A percentile compares a stretch with the other conserved stretches of the same genome.
phyloP scores from a whole-genome alignment of 92 coral and sea anemone genomes.

The Bergia sp. region DNA sequence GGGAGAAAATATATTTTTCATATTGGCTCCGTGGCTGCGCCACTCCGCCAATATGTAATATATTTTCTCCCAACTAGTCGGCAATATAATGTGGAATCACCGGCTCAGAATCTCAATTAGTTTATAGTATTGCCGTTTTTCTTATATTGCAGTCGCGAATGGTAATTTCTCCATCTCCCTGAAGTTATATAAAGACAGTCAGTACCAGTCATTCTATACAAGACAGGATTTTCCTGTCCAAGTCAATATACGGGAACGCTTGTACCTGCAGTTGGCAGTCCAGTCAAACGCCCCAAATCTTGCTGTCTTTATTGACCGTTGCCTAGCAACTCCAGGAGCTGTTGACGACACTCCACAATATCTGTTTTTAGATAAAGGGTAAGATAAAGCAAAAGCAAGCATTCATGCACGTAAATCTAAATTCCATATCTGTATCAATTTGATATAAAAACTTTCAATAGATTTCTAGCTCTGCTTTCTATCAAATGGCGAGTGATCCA shows the following conservation, averaged over 20 bases:
- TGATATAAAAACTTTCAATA: too few relatives aligned
- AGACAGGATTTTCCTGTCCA: neutral
- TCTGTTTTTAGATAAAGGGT: slow-evolving; percentile 12
- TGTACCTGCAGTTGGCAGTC: neutral
- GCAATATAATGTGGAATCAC: too few relatives aligned
- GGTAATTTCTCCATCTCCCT: neutral
- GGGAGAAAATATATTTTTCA: too few relatives aligned
- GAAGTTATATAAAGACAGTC: neutral
- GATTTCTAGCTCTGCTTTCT: too few relatives aligned
- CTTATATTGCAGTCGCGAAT: neutral
- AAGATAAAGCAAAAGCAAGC: neutral
- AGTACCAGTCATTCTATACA: neutral
- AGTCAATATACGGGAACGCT: neutral
- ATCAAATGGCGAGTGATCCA: too few relatives aligned
- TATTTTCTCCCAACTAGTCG: too few relatives aligned
- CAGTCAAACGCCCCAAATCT: neutral
- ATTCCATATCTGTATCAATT: too few relatives aligned
- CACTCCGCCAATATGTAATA: too few relatives aligned
- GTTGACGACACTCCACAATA: neutral
- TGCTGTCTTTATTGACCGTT: neutral
- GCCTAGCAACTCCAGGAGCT: neutral
- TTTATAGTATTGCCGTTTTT: too few relatives aligned
- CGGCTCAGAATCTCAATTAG: too few relatives aligned
- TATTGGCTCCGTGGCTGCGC: too few relatives aligned
- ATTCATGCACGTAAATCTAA: neutral